These are phyloP conservation scores for Aricia agestis DNA, from an alignment of 1,140 invertebrate genomes.

Conservation along the genomic window DNA sequence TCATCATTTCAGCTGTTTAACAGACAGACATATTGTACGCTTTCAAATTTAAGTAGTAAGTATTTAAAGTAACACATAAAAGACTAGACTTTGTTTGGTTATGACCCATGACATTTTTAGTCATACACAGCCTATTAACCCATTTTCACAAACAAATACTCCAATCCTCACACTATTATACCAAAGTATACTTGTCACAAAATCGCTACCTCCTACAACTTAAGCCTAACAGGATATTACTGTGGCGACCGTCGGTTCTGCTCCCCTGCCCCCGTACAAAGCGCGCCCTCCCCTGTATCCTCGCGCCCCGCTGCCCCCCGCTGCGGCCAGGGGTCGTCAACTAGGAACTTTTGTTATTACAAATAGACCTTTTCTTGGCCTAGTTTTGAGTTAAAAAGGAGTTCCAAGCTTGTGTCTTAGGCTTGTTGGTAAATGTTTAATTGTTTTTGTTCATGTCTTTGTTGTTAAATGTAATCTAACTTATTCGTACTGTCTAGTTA, in stretches of 20 bases:
- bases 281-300: constrained; percentile 49
- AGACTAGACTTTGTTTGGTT: too few species aligned
- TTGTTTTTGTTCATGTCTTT: not conserved
- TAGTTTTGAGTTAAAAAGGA: constrained; percentile 16
- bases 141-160: too few species aligned
- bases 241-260: constrained; percentile 46
- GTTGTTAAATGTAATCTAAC: not conserved
- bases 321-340: constrained; percentile 42
- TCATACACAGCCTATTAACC: too few species aligned
- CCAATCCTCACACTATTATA: too few species aligned
- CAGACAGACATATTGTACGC: too few species aligned
- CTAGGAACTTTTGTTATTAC: constrained; percentile 28
- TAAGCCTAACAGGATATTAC: constrained; percentile 50
- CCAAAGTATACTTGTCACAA: too few species aligned
- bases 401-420: not conserved
- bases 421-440: not conserved
- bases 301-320: constrained; percentile 47
- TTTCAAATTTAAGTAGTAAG: too few species aligned
- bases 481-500: too few species aligned
- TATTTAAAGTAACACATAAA: too few species aligned
- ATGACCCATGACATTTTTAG: too few species aligned
- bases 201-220: constrained; percentile 27
- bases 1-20: too few species aligned
- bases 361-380: constrained; percentile 20
- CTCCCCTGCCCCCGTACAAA: constrained; percentile 50